Evolutionary conservation across 2,797 vertebrate species (phyloP).

Genomic region (Silurus lanzhouensis): DNA sequence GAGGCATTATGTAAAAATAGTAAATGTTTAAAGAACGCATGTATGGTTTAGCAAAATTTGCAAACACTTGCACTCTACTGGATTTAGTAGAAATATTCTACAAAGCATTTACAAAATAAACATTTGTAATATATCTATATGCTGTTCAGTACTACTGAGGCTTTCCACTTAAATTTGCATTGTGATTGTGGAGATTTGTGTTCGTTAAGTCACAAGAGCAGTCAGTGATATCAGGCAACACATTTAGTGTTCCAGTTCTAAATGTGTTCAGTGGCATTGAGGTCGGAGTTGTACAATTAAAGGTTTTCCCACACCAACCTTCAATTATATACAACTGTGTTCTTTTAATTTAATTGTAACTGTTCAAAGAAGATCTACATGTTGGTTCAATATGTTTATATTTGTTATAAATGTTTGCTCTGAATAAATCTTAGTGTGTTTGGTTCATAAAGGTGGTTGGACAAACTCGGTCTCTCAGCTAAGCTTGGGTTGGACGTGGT

Average conservation of each 20-base stretch:
- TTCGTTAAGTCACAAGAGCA: neutral
- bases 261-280: neutral
- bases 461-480: slow-evolving; percentile 89
- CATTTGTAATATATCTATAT: neutral
- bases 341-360: neutral
- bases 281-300: neutral
- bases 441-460: slow-evolving; percentile 85
- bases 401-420: neutral
- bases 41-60: neutral
- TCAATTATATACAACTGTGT: neutral
- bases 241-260: neutral
- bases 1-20: neutral
- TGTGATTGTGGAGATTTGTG: neutral
- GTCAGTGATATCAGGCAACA: neutral
- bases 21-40: neutral
- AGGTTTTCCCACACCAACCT: neutral
- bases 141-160: too few relatives aligned
- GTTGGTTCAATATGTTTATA: neutral
- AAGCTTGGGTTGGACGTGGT: slow-evolving; percentile 85
- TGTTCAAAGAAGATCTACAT: neutral
- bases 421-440: slow-evolving; percentile 21
- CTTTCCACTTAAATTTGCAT: neutral
- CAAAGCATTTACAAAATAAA: neutral
- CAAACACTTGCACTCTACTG: neutral
- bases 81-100: neutral